Evolutionary conservation across 2,888 invertebrate species (phyloP).

Genomic region (Heliconius charithonia): DNA sequence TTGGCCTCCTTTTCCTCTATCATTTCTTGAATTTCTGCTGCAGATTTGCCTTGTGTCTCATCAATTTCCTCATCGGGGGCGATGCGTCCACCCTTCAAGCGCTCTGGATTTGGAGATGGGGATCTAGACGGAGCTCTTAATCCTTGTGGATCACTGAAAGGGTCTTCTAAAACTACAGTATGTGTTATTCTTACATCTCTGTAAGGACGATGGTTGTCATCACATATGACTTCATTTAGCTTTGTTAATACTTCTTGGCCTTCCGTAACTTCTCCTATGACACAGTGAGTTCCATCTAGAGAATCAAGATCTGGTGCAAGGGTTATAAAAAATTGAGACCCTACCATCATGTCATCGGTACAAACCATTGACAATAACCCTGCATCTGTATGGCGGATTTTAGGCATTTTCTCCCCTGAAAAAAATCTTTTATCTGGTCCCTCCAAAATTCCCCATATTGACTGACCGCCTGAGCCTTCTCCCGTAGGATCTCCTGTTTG

Average conservation of each 20-base stretch:
- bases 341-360: slow-evolving; percentile 94
- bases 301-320: slow-evolving; percentile 94
- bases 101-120: slow-evolving; percentile 93
- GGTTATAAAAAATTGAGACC: slow-evolving; percentile 98
- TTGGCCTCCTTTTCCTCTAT: slow-evolving; percentile 96
- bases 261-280: slow-evolving; percentile 97
- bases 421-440: slow-evolving; percentile 94
- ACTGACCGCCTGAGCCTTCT: slow-evolving; percentile 95
- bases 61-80: slow-evolving; percentile 97
- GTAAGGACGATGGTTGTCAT: slow-evolving; percentile 94
- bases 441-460: slow-evolving; percentile 93
- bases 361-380: slow-evolving; percentile 98
- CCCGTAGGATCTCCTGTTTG: slow-evolving; percentile 99
- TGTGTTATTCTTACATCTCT: slow-evolving; percentile 98
- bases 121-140: slow-evolving; percentile 92
- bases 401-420: slow-evolving; percentile 94
- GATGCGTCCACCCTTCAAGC: slow-evolving; percentile 92
- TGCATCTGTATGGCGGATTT: slow-evolving; percentile 93
- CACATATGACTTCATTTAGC: slow-evolving; percentile 97
- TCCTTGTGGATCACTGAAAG: slow-evolving; percentile 94
- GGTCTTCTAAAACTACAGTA: slow-evolving; percentile 97
- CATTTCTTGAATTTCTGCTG: slow-evolving; percentile 93
- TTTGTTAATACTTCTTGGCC: slow-evolving; percentile 93
- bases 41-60: slow-evolving; percentile 93
- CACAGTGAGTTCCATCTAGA: slow-evolving; percentile 95